Percentiles rank a stretch among this genome's conserved stretches.
Conservation (phyloP, 2,113 vertebrate species). For the Syngnathoides biaculeatus region DNA sequence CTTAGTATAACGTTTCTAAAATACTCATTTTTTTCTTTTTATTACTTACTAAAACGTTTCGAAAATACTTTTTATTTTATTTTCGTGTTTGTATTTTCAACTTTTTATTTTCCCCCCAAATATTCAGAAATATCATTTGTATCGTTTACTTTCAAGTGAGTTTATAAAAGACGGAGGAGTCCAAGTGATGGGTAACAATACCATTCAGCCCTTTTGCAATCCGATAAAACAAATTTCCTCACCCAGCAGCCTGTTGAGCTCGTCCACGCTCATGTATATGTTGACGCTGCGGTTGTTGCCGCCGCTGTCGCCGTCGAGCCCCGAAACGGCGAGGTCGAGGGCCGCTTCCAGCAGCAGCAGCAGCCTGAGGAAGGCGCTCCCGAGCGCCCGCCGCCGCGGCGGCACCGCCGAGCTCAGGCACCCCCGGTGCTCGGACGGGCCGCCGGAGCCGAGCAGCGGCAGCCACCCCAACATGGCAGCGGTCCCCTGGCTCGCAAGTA, state of each 20-base stretch:
- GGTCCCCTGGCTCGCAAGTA: constrained; percentile 46
- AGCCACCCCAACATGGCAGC: constrained; percentile 61
- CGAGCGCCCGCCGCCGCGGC: constrained; percentile 51
- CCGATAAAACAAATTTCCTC: constrained; percentile 27
- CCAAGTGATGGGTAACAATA: not conserved
- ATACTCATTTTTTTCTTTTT: no score
- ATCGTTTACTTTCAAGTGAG: not conserved
- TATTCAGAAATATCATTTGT: not conserved
- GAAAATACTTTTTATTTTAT: no score
- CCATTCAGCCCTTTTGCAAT: not conserved
- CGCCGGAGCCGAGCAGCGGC: constrained; percentile 46
- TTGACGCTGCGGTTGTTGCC: constrained; percentile 65
- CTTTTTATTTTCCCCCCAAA: not conserved
- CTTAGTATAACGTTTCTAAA: no score
- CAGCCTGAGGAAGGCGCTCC: constrained; percentile 69
- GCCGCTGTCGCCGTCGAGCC: constrained; percentile 44
- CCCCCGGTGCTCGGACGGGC: constrained; percentile 49
- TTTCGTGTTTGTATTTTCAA: no score
- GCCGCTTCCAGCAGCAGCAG: constrained; percentile 68
- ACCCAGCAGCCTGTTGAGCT: constrained; percentile 79
- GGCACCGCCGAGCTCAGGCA: constrained; percentile 60
- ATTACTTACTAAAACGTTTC: no score
- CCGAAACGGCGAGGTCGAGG: constrained; percentile 60
- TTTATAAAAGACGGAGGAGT: no score
- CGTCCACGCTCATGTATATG: constrained; percentile 78